These are phyloP conservation scores for Luperina testacea DNA, from an alignment of 2,888 invertebrate species.

Conservation along the genomic window DNA sequence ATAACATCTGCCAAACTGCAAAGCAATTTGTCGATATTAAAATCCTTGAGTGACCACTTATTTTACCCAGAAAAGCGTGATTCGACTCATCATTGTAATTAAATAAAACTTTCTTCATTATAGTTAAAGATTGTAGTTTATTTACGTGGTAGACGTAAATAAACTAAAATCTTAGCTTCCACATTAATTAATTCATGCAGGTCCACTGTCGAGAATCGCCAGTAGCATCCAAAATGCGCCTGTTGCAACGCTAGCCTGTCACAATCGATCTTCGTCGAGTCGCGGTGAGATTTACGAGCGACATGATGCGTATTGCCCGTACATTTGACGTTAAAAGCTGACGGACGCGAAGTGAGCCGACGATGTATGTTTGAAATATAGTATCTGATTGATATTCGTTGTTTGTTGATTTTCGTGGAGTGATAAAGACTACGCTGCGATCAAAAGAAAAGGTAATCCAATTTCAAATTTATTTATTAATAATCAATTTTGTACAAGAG, in stretches of 20 bases:
- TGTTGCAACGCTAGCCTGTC: constrained; percentile 72
- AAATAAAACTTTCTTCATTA: neutral
- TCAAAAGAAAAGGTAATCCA: no score
- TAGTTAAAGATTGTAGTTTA: no score
- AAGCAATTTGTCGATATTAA: neutral
- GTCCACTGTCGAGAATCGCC: constrained; percentile 50
- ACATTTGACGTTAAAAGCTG: constrained; percentile 71
- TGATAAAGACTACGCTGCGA: neutral
- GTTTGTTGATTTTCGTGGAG: constrained; percentile 19
- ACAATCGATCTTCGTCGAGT: constrained; percentile 81
- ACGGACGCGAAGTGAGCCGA: constrained; percentile 57
- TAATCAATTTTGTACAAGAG: neutral
- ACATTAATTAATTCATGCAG: constrained; percentile 58
- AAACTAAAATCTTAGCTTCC: constrained; percentile 46
- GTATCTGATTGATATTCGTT: constrained; percentile 50
- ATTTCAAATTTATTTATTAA: no score
- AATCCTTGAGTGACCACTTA: neutral
- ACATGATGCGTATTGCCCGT: constrained; percentile 77
- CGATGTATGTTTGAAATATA: constrained; percentile 60
- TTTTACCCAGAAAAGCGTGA: neutral
- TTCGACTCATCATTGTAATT: neutral
- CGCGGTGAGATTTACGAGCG: constrained; percentile 79
- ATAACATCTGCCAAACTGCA: neutral
- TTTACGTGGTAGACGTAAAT: no score
- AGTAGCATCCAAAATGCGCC: constrained; percentile 62